A percentile compares a stretch with the other conserved stretches of the same genome.
These are phyloP conservation scores for Pemphredon lugubris DNA, from an alignment of 2,888 invertebrate genomes.

Conservation along the genomic window DNA sequence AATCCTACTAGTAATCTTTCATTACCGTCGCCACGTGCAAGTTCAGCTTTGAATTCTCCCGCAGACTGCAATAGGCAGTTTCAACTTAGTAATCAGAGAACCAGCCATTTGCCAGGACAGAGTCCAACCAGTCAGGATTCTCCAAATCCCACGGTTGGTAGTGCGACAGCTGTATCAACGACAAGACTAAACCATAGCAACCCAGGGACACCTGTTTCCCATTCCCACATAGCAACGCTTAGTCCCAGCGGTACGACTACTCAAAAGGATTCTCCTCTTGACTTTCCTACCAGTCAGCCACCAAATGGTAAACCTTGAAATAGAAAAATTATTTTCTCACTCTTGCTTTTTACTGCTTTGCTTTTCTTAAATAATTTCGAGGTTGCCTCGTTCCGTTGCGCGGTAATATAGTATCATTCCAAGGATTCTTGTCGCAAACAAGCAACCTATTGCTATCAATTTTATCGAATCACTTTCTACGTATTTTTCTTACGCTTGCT, in stretches of 20 bases:
- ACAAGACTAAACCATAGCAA: constrained; percentile 85
- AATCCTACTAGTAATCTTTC: constrained; percentile 88
- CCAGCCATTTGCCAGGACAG: constrained; percentile 83
- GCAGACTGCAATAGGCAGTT: constrained; percentile 85
- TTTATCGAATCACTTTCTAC: constrained; percentile 27
- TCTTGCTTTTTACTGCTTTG: too few relatives aligned
- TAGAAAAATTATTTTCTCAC: constrained; percentile 6
- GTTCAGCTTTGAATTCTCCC: constrained; percentile 87
- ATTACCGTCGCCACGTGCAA: constrained; percentile 88
- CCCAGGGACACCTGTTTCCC: constrained; percentile 87
- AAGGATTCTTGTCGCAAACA: too few relatives aligned
- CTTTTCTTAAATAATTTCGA: too few relatives aligned
- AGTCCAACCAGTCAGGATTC: constrained; percentile 86
- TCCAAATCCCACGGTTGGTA: constrained; percentile 79
- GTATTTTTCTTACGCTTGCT: too few relatives aligned
- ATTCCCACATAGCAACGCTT: constrained; percentile 77
- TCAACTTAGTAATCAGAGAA: constrained; percentile 76
- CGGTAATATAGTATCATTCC: not conserved
- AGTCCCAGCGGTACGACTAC: constrained; percentile 78
- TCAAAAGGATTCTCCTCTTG: constrained; percentile 77
- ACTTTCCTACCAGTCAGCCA: constrained; percentile 80
- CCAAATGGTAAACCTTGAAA: constrained; percentile 77
- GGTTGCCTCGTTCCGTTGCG: not conserved
- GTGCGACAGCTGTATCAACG: constrained; percentile 70
- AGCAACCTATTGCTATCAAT: not conserved